A percentile compares a stretch with the other conserved stretches of the same genome.
phyloP scores from a whole-genome alignment of 2,888 invertebrate species.

The Pheosia tremula region DNA sequence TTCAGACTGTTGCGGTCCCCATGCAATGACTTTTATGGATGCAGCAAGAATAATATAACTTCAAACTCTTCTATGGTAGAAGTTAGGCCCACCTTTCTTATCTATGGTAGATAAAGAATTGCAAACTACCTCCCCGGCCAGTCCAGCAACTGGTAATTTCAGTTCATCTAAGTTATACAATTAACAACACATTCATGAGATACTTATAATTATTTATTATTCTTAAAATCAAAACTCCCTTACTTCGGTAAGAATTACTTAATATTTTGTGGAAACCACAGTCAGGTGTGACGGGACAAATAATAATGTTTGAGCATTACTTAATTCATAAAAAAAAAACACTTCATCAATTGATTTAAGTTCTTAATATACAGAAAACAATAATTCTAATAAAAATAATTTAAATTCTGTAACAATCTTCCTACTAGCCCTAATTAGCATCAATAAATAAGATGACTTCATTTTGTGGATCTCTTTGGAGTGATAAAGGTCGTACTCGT shows the following conservation, averaged over 20 bases:
- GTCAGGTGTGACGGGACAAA: conserved; percentile 46
- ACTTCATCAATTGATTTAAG: conserved; percentile 69
- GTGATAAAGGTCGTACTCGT: conserved; percentile 39
- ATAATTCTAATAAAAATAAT: conserved; percentile 74
- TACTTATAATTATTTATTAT: conserved; percentile 77
- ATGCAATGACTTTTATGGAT: too few species aligned
- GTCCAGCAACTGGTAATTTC: too few species aligned
- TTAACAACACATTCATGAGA: conserved; percentile 46
- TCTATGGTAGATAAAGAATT: too few species aligned
- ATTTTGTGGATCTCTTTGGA: conserved; percentile 72
- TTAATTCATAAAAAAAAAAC: conserved; percentile 67
- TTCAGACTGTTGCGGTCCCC: too few species aligned
- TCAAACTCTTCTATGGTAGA: too few species aligned
- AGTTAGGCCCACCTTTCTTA: too few species aligned
- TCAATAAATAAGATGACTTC: conserved; percentile 81
- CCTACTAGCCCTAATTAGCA: conserved; percentile 72
- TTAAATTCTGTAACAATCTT: conserved; percentile 76
- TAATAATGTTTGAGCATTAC: conserved; percentile 70
- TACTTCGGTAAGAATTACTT: conserved; percentile 66
- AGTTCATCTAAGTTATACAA: conserved; percentile 13
- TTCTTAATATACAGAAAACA: conserved; percentile 80
- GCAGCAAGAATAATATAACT: too few species aligned
- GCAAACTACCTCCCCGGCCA: too few species aligned
- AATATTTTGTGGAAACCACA: conserved; percentile 60
- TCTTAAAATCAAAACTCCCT: conserved; percentile 70